Evolutionary conservation across 2,797 vertebrate genomes (phyloP), one percentile per base, ranked within the genome.

Genomic region (Bucorvus abyssinicus): DNA sequence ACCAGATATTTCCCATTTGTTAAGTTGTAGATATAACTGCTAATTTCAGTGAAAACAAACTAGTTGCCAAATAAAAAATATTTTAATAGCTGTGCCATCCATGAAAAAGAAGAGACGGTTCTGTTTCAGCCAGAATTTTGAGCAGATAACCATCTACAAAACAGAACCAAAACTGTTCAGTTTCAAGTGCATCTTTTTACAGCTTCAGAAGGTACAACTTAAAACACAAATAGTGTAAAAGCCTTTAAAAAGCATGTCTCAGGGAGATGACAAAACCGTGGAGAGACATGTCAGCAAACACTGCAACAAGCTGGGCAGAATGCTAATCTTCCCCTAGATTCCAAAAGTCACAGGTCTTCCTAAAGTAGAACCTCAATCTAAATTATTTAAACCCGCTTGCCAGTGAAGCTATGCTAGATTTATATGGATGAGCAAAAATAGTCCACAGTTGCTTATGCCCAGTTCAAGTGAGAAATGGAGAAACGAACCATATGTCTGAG

Each of bases 391-490:
- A 60, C 7, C 5, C 26, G 32, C 20, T 93, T 77, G 13, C 47
- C 8, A 26, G 21, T 83, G 44, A 85, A 88, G 40, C 34, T 92
- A 86, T 69, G 10, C 24, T 88, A 42, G 59, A 69, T 81, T 65
- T 73, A 67, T 69, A 55, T 42, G 20, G 47, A 67, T 42, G 29
- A 84, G 27, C 65, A 94, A 88, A 95, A 93, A 15, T 26, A 61
- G 42, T 52, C 55, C 40, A 47, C 57, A 40, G 38, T 44, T 86
- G 22, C 42, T 94, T 75, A 64, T 65, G 57, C 24, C 30, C 79
- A 78, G 45, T 79, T 87, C 63, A 86, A 88, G 56, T 78, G 52
- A 84, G 73, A 93, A 84, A 78, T 23, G 27, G 50, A 90, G 64
- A 81, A 89, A 91, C 59, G 16, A 94, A 90, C 70, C 36, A 15